Evolutionary conservation across 2,113 vertebrate genomes (phyloP), one percentile per base, ranked within the genome.

Genomic region (Amphiprion percula): DNA sequence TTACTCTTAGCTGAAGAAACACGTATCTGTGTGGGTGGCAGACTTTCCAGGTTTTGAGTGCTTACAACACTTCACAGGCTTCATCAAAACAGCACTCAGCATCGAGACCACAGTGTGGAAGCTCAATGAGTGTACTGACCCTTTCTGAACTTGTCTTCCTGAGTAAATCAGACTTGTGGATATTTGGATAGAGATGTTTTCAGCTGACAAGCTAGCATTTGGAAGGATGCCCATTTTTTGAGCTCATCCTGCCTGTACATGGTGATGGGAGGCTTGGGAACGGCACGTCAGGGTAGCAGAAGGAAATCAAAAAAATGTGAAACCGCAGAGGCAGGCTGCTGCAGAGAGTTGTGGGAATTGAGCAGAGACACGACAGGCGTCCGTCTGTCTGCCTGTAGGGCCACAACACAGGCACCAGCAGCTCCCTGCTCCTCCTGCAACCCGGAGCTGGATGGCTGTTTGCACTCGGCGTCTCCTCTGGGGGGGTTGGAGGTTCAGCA

Each of bases 221-320:
- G 58, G 53, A 77, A 23, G 12, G 65, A 63, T 50, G 55, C 60
- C 47, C n/a, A 3, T 47, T 44, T 21, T 53, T 39, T 6, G 26
- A 21, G 28, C 65, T 44, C 44, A 5, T 59, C 5, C 46, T 68
- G n/a, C 33, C 21, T 60, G 39, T 39, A 17, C 15, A 46, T 19
- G 17, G 24, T 24, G 68, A 69, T 24, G 53, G 68, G 67, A 70
- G 19, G 21, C 56, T 56, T 14, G n/a, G 56, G 41, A 52, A 62
- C 23, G 46, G 16, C 62, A 61, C 5, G 15, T 79, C 44, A 33
- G 30, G 12, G 28, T 58, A 65, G 61, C 37, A 28, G 71, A 80
- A 69, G 55, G 60, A 65, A 76, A 68, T 56, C 8, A 55, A 62
- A 79, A 30, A 64, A 33, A 79, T 52, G 5, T 79, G 41, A 82